Evolutionary conservation across 2,888 invertebrate genomes (phyloP), one percentile per base, ranked within the genome.

Genomic region (Tetheella fluctuosa): DNA sequence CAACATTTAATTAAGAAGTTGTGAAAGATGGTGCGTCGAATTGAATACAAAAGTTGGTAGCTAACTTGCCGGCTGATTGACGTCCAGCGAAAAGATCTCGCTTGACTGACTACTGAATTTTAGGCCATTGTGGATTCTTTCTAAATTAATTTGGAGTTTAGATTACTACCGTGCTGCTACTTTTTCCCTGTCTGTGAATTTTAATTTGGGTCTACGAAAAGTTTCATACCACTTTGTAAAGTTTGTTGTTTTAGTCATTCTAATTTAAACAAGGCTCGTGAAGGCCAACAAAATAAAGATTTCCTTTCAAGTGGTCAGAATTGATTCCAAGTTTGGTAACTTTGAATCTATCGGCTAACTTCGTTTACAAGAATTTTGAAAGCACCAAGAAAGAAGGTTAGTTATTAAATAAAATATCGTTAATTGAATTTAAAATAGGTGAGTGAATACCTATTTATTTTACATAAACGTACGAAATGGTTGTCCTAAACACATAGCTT

Each of bases 1-100:
- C 48, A 48, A 48, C 10, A 48, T 48, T 48, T 48, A 48, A 48
- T 48, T 48, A 48, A 20, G 48, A 48, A 48, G 48, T 48, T 48
- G n/a, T 48, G 20, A 20, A 42, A 48, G 48, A 20, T 48, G 48
- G 48, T 48, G 48, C 6, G 48, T 48, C 48, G 20, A 2, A 20
- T 10, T 20, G 48, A 48, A 48, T 48, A 48, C 20, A 48, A 48
- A 48, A 48, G 20, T 48, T 48, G n/a, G n/a, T n/a, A n/a, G 3
- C 48, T 48, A 48, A 20, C 48, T 48, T 20, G 48, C 20, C 48
- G 48, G 10, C n/a, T 48, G 48, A 48, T 48, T 48, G 48, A 48
- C 48, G n/a, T 17, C 17, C 48, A 48, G 20, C 48, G 8, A 48
- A 48, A 10, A 48, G 48, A 48, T 48, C 17, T 20, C 48, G 48